phyloP scores from a whole-genome alignment of 1,140 invertebrate species.

The Phenacoccus solenopsis region DNA sequence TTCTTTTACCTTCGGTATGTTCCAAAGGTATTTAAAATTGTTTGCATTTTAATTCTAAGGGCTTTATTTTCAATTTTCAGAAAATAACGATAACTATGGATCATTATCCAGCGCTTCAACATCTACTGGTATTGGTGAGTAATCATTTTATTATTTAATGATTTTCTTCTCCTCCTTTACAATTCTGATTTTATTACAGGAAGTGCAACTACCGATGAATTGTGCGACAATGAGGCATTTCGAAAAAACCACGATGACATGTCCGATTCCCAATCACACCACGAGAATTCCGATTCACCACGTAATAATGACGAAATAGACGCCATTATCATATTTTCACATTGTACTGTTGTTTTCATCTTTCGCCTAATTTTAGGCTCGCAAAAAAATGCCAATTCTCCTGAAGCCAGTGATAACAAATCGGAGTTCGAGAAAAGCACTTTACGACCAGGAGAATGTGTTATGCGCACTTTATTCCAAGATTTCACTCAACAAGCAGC shows the following conservation, averaged over 20 bases:
- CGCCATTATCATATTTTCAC: too few relatives aligned
- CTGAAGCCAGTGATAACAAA: neutral
- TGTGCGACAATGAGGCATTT: neutral
- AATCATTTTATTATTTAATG: neutral
- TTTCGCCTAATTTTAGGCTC: neutral
- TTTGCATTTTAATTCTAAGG: too few relatives aligned
- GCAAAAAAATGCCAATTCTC: neutral
- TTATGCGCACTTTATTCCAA: conserved; percentile 84
- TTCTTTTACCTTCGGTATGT: too few relatives aligned
- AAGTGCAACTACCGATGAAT: neutral
- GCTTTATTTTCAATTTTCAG: too few relatives aligned
- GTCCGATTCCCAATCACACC: neutral
- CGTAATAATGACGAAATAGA: neutral
- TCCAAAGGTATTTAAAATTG: too few relatives aligned
- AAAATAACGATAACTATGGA: neutral
- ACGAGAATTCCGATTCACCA: neutral
- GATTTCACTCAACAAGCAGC: conserved; percentile 88
- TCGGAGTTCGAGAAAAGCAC: conserved; percentile 30
- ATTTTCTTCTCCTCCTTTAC: neutral
- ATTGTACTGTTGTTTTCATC: neutral
- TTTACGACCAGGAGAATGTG: conserved; percentile 78
- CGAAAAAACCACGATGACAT: neutral
- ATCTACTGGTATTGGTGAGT: neutral
- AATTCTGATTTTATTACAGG: neutral
- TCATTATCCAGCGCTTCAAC: neutral